Evolutionary conservation across 2,113 vertebrate genomes (phyloP).

Genomic region (Tylochromis polylepis): DNA sequence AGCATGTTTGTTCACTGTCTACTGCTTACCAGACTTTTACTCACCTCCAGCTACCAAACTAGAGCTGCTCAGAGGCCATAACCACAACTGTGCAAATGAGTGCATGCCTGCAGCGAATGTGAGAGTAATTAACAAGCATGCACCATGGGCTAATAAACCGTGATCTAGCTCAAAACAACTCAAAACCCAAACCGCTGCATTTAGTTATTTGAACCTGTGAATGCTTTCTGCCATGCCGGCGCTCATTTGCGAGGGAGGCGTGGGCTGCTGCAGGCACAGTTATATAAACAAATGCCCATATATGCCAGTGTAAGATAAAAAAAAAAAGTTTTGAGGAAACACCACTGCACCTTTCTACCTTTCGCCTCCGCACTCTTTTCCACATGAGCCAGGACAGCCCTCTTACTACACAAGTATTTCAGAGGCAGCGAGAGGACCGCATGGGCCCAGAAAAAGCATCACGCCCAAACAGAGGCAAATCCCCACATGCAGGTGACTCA

Average conservation of each 20-base stretch:
- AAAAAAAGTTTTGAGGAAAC: constrained; percentile 37
- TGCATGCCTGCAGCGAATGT: not conserved
- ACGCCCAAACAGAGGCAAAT: not conserved
- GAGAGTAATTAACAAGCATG: not conserved
- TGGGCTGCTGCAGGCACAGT: constrained; percentile 42
- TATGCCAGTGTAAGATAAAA: constrained; percentile 9
- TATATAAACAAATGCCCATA: constrained; percentile 63
- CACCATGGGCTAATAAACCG: not conserved
- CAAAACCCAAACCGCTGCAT: not conserved
- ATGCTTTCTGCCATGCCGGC: not conserved
- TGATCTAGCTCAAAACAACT: not conserved
- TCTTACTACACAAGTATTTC: constrained; percentile 7
- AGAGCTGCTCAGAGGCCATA: not conserved
- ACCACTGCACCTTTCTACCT: constrained; percentile 1
- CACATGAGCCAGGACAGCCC: constrained; percentile 32
- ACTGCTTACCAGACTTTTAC: not conserved
- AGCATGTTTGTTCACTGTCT: not conserved
- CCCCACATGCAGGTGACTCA: constrained; percentile 11
- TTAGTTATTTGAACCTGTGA: not conserved
- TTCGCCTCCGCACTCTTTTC: constrained; percentile 11
- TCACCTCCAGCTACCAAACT: not conserved
- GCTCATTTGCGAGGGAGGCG: constrained; percentile 20
- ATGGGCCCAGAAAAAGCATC: not conserved
- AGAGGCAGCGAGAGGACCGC: not conserved
- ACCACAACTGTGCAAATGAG: not conserved